Evolutionary conservation across 1,140 invertebrate genomes (phyloP).

Genomic region (Rhynchophorus ferrugineus): DNA sequence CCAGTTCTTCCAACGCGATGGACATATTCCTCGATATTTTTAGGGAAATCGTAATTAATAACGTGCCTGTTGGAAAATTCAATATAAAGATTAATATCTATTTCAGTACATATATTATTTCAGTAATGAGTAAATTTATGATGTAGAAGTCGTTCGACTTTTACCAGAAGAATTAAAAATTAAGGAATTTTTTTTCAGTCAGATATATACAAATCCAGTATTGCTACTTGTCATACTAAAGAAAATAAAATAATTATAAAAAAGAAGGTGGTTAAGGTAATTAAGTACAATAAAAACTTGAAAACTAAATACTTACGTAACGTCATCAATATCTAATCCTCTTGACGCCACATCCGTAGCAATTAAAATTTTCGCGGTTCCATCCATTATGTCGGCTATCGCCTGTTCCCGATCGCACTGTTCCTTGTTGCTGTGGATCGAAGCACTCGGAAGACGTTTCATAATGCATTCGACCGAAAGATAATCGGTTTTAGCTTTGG

Average conservation of each 20-base stretch:
- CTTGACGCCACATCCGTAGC: conserved; percentile 92
- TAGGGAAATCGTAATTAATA: too few relatives aligned
- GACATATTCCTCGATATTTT: too few relatives aligned
- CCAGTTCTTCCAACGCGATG: too few relatives aligned
- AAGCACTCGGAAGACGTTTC: conserved; percentile 58
- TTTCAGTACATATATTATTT: conserved; percentile 8
- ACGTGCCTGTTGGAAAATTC: too few relatives aligned
- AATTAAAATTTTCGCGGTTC: conserved; percentile 70
- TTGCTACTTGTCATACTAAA: too few relatives aligned
- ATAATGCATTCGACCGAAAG: conserved; percentile 70
- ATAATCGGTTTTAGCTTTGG: conserved; percentile 72
- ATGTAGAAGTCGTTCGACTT: too few relatives aligned
- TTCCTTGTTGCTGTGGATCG: conserved; percentile 84
- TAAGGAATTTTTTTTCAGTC: too few relatives aligned
- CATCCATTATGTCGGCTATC: conserved; percentile 70
- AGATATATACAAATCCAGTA: too few relatives aligned
- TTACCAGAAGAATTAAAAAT: too few relatives aligned
- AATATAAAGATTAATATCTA: too few relatives aligned
- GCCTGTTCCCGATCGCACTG: conserved; percentile 81
- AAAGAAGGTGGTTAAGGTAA: not conserved
- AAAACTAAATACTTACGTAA: conserved; percentile 61
- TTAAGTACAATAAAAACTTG: not conserved
- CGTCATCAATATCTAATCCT: conserved; percentile 86
- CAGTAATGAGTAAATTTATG: too few relatives aligned
- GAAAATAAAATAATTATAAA: too few relatives aligned